phyloP scores from a whole-genome alignment of 2,888 invertebrate genomes.

The Cantharis lateralis region DNA sequence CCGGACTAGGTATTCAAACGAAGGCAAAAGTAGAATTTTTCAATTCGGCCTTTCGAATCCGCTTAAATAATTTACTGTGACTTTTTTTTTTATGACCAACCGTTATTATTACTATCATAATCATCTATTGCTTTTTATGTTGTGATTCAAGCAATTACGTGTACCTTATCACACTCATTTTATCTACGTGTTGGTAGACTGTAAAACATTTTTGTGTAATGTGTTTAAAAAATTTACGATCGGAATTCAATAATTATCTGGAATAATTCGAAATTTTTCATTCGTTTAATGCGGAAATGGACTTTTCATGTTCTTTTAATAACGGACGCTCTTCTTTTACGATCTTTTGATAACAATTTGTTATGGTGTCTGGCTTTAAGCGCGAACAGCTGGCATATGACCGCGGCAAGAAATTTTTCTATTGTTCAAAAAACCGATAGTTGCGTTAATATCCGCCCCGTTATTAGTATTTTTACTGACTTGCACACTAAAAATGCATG shows the following conservation, averaged over 20 bases:
- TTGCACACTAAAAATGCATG: not conserved
- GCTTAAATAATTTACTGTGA: not conserved
- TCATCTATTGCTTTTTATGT: not conserved
- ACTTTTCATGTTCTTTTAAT: not conserved
- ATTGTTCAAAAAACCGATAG: not conserved
- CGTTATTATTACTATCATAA: not conserved
- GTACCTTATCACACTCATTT: not conserved
- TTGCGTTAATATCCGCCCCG: not conserved
- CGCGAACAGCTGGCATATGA: not conserved
- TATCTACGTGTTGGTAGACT: not conserved
- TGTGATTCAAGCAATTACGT: not conserved
- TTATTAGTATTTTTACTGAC: not conserved
- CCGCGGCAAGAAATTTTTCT: not conserved
- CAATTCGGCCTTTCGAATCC: too few relatives aligned
- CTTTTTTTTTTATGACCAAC: not conserved
- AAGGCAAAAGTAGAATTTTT: not conserved
- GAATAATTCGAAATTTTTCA: not conserved
- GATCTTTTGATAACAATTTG: constrained; percentile 2
- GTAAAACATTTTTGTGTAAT: not conserved
- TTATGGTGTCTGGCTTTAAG: not conserved
- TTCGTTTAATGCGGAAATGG: not conserved
- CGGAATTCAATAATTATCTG: not conserved
- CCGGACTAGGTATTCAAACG: not conserved
- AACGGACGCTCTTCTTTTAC: not conserved
- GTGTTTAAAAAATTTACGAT: not conserved